Evolutionary conservation across 2,113 vertebrate genomes (phyloP), one percentile per base, ranked within the genome.

Genomic region (Eudyptes chrysolophus): DNA sequence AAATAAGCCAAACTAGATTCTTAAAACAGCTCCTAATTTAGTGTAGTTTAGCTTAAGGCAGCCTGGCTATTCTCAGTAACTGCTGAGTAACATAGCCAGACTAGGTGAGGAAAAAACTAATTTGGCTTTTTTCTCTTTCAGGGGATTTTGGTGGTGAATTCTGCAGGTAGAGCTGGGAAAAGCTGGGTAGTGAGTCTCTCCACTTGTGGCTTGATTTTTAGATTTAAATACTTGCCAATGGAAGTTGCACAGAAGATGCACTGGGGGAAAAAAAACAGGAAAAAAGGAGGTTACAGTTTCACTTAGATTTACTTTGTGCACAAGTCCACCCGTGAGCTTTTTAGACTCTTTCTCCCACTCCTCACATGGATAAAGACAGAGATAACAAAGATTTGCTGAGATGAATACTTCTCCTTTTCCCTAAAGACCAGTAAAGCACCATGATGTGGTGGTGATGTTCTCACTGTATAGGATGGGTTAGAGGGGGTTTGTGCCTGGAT

Each of bases 11-110:
- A 96, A 49, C 55, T 72, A 42, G 66, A 38, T 94, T 89, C 75
- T 94, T 94, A 93, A 93, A 97, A 58, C 87, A 96, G 87, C 62
- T 93, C 82, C 84, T 94, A 95, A 97, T 94, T 96, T 93, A 90
- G 54, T 15, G 49, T 71, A 76, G 61, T 49, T 92, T 72, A 91
- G 60, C 46, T 91, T 85, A 77, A 95, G 91, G 66, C 42, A 88
- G 62, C 62, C 87, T 94, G 87, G 58, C 42, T 74, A 60, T 66
- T 60, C 76, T 95, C 86, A 92, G 55, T 48, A 87, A 88, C 74
- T 88, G 75, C 66, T 92, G 79, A 80, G 66, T 80, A 94, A 66
- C 34, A n/a, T 3, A 66, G 58, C 38, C 81, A 89, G 57, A 52
- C 36, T 51, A 82, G 62, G 75, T 80, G 78, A 80, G 81, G 81